Conservation (phyloP, 1,140 invertebrate genomes). For the Lepidurus apus region DNA sequence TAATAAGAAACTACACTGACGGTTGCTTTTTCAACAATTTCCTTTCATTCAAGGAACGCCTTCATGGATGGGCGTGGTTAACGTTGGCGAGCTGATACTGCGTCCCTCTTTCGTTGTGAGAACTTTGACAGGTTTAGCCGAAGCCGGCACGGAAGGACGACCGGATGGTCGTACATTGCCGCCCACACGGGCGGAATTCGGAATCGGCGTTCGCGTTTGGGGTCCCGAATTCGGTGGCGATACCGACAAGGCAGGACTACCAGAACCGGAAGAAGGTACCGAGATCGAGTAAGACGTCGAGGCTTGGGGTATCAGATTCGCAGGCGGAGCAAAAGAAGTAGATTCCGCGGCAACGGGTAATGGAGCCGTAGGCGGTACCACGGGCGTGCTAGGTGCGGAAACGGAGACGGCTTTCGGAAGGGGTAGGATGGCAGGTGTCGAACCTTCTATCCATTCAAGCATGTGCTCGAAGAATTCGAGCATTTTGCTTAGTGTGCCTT, state of each 20-base stretch:
- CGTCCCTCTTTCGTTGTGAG: constrained; percentile 3
- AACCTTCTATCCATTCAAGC: constrained; percentile 38
- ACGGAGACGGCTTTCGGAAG: constrained; percentile 7
- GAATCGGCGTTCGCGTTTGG: not conserved
- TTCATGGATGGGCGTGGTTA: not conserved
- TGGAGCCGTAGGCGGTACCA: not conserved
- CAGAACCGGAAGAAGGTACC: not conserved
- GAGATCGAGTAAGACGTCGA: not conserved
- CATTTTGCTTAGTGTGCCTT: constrained; percentile 49
- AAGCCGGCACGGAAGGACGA: not conserved
- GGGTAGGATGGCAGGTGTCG: not conserved
- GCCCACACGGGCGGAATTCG: not conserved
- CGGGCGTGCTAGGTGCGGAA: not conserved
- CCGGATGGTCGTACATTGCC: not conserved
- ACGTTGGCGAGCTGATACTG: not conserved
- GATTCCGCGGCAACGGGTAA: not conserved
- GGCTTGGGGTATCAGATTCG: not conserved
- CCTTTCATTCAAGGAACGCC: not conserved
- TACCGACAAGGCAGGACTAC: not conserved
- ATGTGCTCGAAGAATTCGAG: constrained; percentile 47
- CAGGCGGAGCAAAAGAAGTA: not conserved
- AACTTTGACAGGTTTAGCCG: constrained; percentile 9
- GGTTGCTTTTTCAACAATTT: not conserved
- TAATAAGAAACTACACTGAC: not conserved
- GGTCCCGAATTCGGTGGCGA: not conserved